Evolutionary conservation across 2,113 vertebrate genomes (phyloP), one percentile per base, ranked within the genome.

Genomic region (Argyrosomus japonicus): DNA sequence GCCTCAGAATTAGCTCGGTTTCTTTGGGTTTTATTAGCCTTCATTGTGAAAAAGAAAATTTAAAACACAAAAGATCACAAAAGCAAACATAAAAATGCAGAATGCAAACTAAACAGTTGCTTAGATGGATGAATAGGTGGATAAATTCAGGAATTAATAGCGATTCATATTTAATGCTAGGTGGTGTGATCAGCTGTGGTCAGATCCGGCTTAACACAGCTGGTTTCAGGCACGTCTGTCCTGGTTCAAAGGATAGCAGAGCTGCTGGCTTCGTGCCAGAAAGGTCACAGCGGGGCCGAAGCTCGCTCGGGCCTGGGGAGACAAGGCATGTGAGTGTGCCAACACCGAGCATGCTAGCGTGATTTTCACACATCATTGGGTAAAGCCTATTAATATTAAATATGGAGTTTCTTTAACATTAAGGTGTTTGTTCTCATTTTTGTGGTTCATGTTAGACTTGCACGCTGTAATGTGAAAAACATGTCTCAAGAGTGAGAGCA

Each of bases 331-430:
- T 40, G 47, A 65, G 51, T 12, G 68, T 75, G 87, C 84, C 85
- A 82, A 74, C 64, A 0, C n/a, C 7, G 63, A 45, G 47, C 63
- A 13, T 2, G 61, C 67, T 73, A 48, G 69, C 36, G 32, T 90
- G 84, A 83, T 79, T 81, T 86, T 75, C 80, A 81, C 76, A 80
- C 82, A 82, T 63, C 73, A 56, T 36, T 23, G 15, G 2, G 27
- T 27, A 50, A 81, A 69, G 86, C 23, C 82, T 57, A 73, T 85
- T 85, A 77, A 82, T 81, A 83, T 67, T 75, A 81, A 68, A 79
- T 51, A 68, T 45, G 0, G 7, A 61, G 29, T 70, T 77, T 87
- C 74, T 48, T 76, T 68, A 76, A 63, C 68, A 64, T 75, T 74
- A n/a, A 58, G 68, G 23, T 50, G 67, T 77, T 77, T 82, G 53